Conservation (phyloP, 2,888 invertebrate genomes). For the Caenorhabditis becei region DNA sequence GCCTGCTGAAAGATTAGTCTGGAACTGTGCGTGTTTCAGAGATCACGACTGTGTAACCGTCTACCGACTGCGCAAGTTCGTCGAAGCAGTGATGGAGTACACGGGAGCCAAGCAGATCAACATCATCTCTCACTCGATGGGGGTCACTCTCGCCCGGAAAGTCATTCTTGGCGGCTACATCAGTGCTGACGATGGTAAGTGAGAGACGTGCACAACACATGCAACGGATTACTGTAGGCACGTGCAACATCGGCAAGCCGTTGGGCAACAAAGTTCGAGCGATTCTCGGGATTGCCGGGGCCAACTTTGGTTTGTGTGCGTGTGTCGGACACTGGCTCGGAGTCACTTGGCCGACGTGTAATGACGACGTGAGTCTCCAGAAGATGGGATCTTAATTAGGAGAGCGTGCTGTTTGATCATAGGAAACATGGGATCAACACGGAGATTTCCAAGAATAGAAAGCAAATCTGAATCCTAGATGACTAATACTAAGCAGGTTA, state of each 20-base stretch:
- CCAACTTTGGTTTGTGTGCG: slow-evolving; percentile 73
- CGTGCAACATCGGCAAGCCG: slow-evolving; percentile 68
- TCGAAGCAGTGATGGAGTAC: slow-evolving; percentile 73
- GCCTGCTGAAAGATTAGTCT: slow-evolving; percentile 4
- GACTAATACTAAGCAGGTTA: too few species aligned
- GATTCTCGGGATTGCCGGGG: slow-evolving; percentile 73
- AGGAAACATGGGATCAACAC: too few species aligned
- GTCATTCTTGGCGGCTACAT: slow-evolving; percentile 72
- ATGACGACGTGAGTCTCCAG: slow-evolving; percentile 44
- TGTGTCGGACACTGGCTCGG: slow-evolving; percentile 64
- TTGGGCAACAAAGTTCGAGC: slow-evolving; percentile 62
- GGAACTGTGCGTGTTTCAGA: slow-evolving; percentile 44
- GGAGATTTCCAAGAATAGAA: too few species aligned
- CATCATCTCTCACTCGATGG: slow-evolving; percentile 75
- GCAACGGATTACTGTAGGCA: slow-evolving; percentile 10
- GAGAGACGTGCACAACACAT: background rate
- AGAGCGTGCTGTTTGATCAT: too few species aligned
- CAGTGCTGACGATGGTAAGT: slow-evolving; percentile 58
- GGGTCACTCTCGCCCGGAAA: slow-evolving; percentile 72
- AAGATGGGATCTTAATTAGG: background rate
- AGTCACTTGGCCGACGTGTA: slow-evolving; percentile 66
- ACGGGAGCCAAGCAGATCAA: slow-evolving; percentile 68
- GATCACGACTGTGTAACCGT: slow-evolving; percentile 70
- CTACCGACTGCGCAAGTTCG: slow-evolving; percentile 64
- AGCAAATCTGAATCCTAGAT: too few species aligned